Evolutionary conservation across 2,113 vertebrate genomes (phyloP).

Genomic region (Gallinago media): DNA sequence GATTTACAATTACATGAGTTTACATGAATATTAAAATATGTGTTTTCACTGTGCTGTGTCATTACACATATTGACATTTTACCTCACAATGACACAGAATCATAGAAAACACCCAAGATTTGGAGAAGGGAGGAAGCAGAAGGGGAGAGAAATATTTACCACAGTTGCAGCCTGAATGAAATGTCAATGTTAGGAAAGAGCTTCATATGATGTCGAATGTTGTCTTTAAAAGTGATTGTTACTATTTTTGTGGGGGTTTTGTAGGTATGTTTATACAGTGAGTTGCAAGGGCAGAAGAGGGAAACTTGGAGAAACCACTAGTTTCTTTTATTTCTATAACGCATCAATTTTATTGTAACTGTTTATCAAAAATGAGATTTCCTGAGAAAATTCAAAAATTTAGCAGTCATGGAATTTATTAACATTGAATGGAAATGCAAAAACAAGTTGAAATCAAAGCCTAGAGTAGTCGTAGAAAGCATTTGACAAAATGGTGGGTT

Average conservation of each 20-base stretch:
- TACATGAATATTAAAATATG: constrained; percentile 80
- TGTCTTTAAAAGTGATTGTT: not conserved
- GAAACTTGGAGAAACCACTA: not conserved
- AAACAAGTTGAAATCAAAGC: not conserved
- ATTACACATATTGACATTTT: constrained; percentile 75
- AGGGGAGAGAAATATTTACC: constrained; percentile 55
- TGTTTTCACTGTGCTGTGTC: constrained; percentile 75
- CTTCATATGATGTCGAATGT: constrained; percentile 6
- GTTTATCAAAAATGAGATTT: not conserved
- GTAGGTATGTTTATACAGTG: not conserved
- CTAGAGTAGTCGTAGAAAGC: not conserved
- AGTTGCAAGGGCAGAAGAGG: not conserved
- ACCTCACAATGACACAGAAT: constrained; percentile 69
- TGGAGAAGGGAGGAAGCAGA: constrained; percentile 46
- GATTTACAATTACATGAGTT: constrained; percentile 76
- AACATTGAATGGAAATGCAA: not conserved
- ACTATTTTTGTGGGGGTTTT: not conserved
- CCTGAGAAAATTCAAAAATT: not conserved
- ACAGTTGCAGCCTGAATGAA: constrained; percentile 30
- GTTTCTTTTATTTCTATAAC: not conserved
- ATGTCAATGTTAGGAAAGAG: constrained; percentile 30
- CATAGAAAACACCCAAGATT: constrained; percentile 68
- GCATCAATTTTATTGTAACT: not conserved
- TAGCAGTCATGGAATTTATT: not conserved
- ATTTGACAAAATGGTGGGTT: not conserved